A percentile compares a stretch with the other conserved stretches of the same genome.
Evolutionary conservation across 2,888 invertebrate genomes (phyloP).

Genomic region (Pelosia muscerda): DNA sequence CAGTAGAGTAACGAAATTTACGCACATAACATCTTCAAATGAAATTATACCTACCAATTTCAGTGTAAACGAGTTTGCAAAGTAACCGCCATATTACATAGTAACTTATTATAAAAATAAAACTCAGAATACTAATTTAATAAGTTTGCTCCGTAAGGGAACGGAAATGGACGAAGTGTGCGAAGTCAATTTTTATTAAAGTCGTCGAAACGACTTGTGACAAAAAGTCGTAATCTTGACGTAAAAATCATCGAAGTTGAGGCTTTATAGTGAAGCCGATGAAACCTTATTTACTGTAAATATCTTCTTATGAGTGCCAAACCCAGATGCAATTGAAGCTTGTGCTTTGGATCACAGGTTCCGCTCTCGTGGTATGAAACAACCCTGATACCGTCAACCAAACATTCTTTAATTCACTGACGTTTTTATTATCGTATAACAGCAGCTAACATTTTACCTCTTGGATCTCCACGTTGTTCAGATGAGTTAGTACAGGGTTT

Average conservation of each 20-base stretch:
- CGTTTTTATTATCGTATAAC: too few relatives aligned
- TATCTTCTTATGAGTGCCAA: conserved; percentile 14
- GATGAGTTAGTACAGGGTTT: too few relatives aligned
- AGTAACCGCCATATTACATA: conserved; percentile 28
- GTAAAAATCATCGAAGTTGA: conserved; percentile 51
- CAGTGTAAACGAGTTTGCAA: conserved; percentile 27
- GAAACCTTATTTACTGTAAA: conserved; percentile 33
- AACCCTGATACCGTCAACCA: too few relatives aligned
- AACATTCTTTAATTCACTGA: too few relatives aligned
- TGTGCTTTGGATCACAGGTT: too few relatives aligned
- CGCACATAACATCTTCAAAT: not conserved
- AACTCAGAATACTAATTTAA: conserved; percentile 43
- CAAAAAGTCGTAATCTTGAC: conserved; percentile 48
- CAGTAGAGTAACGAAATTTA: not conserved
- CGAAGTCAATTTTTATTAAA: conserved; percentile 59
- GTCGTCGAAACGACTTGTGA: conserved; percentile 45
- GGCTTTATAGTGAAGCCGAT: conserved; percentile 40
- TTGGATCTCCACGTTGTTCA: too few relatives aligned
- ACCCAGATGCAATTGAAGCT: too few relatives aligned
- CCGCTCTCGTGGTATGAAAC: too few relatives aligned
- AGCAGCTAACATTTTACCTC: too few relatives aligned
- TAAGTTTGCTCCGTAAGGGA: conserved; percentile 44
- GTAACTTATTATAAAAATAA: conserved; percentile 29
- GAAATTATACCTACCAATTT: not conserved
- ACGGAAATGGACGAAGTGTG: conserved; percentile 40